Conservation (phyloP, 2,888 invertebrate species). For the Cyclophora albipunctata region DNA sequence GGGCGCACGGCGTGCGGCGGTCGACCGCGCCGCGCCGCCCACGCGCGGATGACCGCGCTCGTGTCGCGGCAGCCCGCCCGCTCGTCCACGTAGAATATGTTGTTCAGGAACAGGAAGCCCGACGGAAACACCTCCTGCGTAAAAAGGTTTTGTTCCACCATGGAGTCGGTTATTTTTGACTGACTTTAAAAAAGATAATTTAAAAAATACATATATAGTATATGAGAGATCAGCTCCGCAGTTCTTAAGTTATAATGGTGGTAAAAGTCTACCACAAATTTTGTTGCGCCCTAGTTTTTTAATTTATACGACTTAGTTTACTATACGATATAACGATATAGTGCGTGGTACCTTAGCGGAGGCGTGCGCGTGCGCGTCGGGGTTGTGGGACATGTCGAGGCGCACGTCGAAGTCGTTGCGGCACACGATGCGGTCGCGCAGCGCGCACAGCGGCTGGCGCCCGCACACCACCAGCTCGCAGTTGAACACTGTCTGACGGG, state of each 20-base stretch:
- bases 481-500: slow-evolving; percentile 48
- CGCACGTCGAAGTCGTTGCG: slow-evolving; percentile 79
- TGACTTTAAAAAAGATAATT: too few species aligned
- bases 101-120: slow-evolving; percentile 63
- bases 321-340: too few species aligned
- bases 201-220: too few species aligned
- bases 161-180: too few species aligned
- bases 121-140: slow-evolving; percentile 56
- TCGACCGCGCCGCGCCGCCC: slow-evolving; percentile 46
- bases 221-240: too few species aligned
- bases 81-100: slow-evolving; percentile 62
- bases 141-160: too few species aligned
- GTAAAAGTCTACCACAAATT: too few species aligned
- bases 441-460: slow-evolving; percentile 78
- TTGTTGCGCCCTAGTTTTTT: too few species aligned
- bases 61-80: slow-evolving; percentile 48
- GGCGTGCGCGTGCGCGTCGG: slow-evolving; percentile 36
- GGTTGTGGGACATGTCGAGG: slow-evolving; percentile 75
- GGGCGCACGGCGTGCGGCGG: slow-evolving; percentile 39
- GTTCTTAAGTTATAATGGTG: too few species aligned
- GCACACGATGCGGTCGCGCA: slow-evolving; percentile 86
- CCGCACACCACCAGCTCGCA: slow-evolving; percentile 46
- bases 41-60: slow-evolving; percentile 36
- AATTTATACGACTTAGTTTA: too few species aligned
- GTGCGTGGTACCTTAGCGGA: slow-evolving; percentile 38